Evolutionary conservation across 2,797 vertebrate species (phyloP).

Genomic region (Streptopelia turtur): DNA sequence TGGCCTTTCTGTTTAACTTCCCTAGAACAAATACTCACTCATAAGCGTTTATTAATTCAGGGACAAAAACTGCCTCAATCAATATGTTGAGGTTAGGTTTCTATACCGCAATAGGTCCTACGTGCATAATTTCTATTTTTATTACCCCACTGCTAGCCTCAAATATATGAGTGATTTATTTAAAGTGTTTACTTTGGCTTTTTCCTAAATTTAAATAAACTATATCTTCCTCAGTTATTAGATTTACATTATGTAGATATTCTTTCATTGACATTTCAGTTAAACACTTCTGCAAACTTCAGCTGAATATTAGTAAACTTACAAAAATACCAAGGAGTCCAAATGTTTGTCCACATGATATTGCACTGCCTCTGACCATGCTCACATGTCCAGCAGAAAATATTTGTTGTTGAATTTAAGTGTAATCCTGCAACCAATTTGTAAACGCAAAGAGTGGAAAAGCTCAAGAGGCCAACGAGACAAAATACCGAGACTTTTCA

Average conservation of each 20-base stretch:
- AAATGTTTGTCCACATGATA: not conserved
- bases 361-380: not conserved
- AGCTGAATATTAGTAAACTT: constrained; percentile 10
- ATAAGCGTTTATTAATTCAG: constrained; percentile 40
- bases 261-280: constrained; percentile 58
- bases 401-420: not conserved
- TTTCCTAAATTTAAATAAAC: constrained; percentile 50
- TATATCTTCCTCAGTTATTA: constrained; percentile 22
- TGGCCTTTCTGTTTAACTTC: constrained; percentile 46
- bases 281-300: constrained; percentile 45
- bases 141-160: constrained; percentile 16
- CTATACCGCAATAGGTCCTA: constrained; percentile 10
- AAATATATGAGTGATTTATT: constrained; percentile 19
- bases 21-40: constrained; percentile 49
- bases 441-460: not conserved
- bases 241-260: constrained; percentile 48
- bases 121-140: constrained; percentile 38
- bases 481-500: not conserved
- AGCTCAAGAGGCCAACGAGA: not conserved
- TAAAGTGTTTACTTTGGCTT: constrained; percentile 43
- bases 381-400: not conserved
- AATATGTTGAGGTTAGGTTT: constrained; percentile 44
- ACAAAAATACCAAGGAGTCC: constrained; percentile 5
- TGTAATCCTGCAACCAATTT: not conserved
- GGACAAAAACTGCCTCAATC: constrained; percentile 41